Conservation (phyloP, 2,797 vertebrate species). For the Artibeus lituratus region DNA sequence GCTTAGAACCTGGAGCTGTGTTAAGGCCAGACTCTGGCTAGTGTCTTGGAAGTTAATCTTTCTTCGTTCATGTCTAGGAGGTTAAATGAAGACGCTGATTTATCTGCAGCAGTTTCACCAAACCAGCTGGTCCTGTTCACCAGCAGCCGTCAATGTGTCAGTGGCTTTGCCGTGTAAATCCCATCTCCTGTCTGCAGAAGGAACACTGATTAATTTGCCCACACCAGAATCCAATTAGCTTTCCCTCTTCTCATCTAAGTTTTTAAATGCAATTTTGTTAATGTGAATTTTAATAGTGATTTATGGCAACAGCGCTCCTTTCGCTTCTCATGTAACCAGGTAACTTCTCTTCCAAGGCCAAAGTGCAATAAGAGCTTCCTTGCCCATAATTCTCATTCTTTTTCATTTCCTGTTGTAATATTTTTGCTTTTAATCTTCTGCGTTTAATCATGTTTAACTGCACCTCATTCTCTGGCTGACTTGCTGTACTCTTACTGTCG, state of each 20-base stretch:
- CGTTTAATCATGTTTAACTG: constrained; percentile 56
- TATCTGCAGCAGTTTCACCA: neutral
- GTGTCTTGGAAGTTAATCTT: constrained; percentile 18
- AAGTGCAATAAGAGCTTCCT: neutral
- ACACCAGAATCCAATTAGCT: constrained; percentile 38
- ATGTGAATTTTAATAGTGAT: constrained; percentile 66
- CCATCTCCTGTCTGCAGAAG: constrained; percentile 32
- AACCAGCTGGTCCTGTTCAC: constrained; percentile 42
- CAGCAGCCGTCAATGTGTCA: constrained; percentile 40
- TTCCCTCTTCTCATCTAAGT: constrained; percentile 39
- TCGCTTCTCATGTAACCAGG: constrained; percentile 1
- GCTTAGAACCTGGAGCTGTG: neutral
- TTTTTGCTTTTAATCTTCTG: constrained; percentile 36
- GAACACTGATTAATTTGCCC: constrained; percentile 40
- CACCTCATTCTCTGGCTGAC: constrained; percentile 8
- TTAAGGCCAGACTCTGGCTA: neutral
- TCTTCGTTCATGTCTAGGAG: neutral
- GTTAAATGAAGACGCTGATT: constrained; percentile 43
- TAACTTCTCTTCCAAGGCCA: constrained; percentile 42
- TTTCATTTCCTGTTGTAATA: constrained; percentile 57
- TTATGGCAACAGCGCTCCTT: constrained; percentile 32
- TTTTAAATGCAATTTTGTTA: constrained; percentile 51
- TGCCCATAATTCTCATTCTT: constrained; percentile 53
- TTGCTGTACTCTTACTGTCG: constrained; percentile 26
- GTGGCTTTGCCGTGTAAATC: constrained; percentile 9